Base-by-base conservation (phyloP, 2,888 invertebrate species). In the Idaea aversata region DNA sequence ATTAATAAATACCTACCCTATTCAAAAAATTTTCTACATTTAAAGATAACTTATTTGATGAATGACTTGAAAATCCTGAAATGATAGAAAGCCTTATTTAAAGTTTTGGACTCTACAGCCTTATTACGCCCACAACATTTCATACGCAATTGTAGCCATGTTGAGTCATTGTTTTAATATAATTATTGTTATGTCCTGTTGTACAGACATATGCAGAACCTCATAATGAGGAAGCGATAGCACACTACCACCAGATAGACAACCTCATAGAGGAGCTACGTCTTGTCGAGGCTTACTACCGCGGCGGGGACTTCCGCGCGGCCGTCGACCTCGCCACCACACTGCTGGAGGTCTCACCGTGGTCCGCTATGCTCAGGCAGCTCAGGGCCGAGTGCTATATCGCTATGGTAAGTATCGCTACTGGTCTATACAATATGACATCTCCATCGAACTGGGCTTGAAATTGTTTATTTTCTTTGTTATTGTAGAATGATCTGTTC, bases 321-420 rank as follows among this genome's bases (percentile, higher is more conserved):
- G 95, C 95, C 57, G 93, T 93, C 1, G 93, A 91, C 59, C 82
- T 88, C 2, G 84, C 88, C 75, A 75, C 93, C 67, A 96, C 96
- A 1, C 95, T 97, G 75, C 94, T 98, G 47, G 98, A 98, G 85
- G 90, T 94, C 34, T 97, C 98, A 78, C 98, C 99, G 0, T 99
- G 99, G 99, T 95, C 98, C 61, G 94, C 96, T 1, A 91, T 94
- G 34, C 93, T 99, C 62, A 94, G 99, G 36, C 97, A 98, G 86
- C 94, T 97, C 60, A 91, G 99, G 57, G 97, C 99, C 0, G 96
- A 98, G 79, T 96, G 97, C 82, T 96, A 98, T 81, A 95, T 97
- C 71, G 95, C 94, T 15, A 84, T 93, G 83, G 93, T 93, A 63
- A 77, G 80, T 47, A 47, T 13, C 10, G 10, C 0, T 10, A 10